Conservation (phyloP, 2,888 invertebrate genomes). For the Spatulosminthurus flaviceps region DNA sequence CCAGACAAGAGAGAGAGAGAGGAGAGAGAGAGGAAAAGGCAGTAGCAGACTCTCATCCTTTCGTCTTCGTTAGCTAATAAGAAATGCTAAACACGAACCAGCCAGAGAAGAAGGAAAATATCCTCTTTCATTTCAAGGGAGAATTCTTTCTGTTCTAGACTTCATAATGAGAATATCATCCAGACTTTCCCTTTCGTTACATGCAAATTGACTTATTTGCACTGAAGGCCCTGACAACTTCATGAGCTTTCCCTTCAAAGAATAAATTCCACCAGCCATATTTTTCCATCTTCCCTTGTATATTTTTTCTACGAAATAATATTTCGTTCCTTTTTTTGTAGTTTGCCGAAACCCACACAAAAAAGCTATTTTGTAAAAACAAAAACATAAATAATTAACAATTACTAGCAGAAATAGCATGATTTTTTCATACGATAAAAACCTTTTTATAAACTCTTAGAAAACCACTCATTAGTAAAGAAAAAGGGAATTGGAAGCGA, state of each 20-base stretch:
- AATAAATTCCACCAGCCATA: conserved; percentile 36
- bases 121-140: conserved; percentile 52
- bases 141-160: conserved; percentile 52
- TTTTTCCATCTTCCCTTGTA: not conserved
- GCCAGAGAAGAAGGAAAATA: conserved; percentile 48
- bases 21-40: too few relatives aligned
- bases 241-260: conserved; percentile 21
- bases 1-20: too few relatives aligned
- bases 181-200: conserved; percentile 43
- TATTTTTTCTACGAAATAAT: not conserved
- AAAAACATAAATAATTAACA: too few relatives aligned
- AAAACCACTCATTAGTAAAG: too few relatives aligned
- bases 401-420: too few relatives aligned
- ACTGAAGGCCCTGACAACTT: conserved; percentile 47
- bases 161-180: conserved; percentile 52
- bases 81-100: conserved; percentile 54
- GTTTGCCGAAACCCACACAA: too few relatives aligned
- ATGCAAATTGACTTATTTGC: conserved; percentile 56
- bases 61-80: conserved; percentile 52
- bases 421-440: too few relatives aligned
- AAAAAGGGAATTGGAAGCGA: too few relatives aligned
- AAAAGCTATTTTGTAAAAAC: too few relatives aligned
- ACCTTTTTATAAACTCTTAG: too few relatives aligned
- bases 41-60: not conserved
- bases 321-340: not conserved